Percentiles rank a stretch among this genome's conserved stretches.
These are phyloP conservation scores for Conchocele bisecta DNA, from an alignment of 2,888 invertebrate genomes.

Conservation along the genomic window DNA sequence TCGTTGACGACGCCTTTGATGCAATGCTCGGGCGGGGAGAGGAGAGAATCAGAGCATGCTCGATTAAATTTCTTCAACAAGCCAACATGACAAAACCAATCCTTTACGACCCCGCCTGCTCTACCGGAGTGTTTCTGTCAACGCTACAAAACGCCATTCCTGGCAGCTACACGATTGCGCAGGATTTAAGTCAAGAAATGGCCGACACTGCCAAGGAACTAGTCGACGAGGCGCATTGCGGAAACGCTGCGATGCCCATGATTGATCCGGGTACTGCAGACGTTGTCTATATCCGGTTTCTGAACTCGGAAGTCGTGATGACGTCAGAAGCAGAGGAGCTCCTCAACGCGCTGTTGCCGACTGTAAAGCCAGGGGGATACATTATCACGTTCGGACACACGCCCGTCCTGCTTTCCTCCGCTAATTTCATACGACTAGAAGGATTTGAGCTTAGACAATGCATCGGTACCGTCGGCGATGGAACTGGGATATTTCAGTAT, in stretches of 20 bases:
- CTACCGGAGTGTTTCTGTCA: conserved; percentile 65
- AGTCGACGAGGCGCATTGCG: conserved; percentile 68
- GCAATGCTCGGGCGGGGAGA: conserved; percentile 65
- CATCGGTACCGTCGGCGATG: conserved; percentile 54
- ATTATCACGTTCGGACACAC: conserved; percentile 69
- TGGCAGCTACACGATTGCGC: conserved; percentile 64
- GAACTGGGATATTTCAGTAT: conserved; percentile 64
- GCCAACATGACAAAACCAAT: conserved; percentile 36
- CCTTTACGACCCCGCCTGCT: conserved; percentile 67
- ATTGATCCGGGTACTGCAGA: conserved; percentile 62
- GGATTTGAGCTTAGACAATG: conserved; percentile 53
- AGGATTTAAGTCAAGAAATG: conserved; percentile 69
- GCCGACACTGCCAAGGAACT: conserved; percentile 58
- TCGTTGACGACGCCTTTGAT: conserved; percentile 64
- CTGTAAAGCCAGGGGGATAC: conserved; percentile 59
- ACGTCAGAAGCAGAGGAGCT: conserved; percentile 61
- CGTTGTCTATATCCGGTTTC: conserved; percentile 61
- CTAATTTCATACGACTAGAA: conserved; percentile 50
- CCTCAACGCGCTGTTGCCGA: conserved; percentile 53
- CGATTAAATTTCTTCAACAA: conserved; percentile 51
- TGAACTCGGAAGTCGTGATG: conserved; percentile 67
- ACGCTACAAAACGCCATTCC: conserved; percentile 62
- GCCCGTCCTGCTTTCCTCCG: conserved; percentile 63
- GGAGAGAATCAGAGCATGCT: conserved; percentile 62
- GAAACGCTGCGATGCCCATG: conserved; percentile 61